Conservation (phyloP, 2,113 vertebrate species). For the Ivindomyrus marchei region DNA sequence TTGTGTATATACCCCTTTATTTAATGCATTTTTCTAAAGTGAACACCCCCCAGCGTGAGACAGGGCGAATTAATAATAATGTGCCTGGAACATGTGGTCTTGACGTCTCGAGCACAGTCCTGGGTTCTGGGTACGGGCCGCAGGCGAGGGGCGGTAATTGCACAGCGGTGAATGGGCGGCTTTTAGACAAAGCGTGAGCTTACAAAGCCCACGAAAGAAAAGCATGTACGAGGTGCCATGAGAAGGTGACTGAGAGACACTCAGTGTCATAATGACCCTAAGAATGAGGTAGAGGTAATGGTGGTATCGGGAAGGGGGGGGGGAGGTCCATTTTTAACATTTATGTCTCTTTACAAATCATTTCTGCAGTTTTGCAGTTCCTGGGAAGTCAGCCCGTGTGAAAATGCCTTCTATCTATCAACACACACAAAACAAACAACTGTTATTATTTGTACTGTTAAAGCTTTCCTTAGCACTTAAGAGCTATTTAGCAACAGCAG, state of each 20-base stretch:
- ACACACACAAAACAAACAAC: slow-evolving; percentile 5
- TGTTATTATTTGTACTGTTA: slow-evolving; percentile 27
- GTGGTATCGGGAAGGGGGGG: background rate
- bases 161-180: background rate
- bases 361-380: background rate
- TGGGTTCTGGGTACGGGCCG: background rate
- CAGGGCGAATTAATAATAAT: background rate
- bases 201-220: background rate
- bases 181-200: background rate
- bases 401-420: slow-evolving; percentile 1
- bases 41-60: background rate
- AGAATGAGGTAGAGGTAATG: background rate
- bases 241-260: background rate
- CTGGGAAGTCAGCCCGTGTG: background rate
- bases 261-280: background rate
- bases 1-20: background rate
- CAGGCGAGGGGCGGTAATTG: background rate
- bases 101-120: background rate
- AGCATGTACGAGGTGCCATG: background rate
- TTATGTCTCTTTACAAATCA: background rate
- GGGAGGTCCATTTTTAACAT: background rate
- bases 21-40: slow-evolving; percentile 14
- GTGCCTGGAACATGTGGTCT: background rate
- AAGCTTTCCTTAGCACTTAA: slow-evolving; percentile 16
- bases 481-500: slow-evolving; percentile 25